Conservation (phyloP, 2,888 invertebrate genomes). For the Clunio marinus region DNA sequence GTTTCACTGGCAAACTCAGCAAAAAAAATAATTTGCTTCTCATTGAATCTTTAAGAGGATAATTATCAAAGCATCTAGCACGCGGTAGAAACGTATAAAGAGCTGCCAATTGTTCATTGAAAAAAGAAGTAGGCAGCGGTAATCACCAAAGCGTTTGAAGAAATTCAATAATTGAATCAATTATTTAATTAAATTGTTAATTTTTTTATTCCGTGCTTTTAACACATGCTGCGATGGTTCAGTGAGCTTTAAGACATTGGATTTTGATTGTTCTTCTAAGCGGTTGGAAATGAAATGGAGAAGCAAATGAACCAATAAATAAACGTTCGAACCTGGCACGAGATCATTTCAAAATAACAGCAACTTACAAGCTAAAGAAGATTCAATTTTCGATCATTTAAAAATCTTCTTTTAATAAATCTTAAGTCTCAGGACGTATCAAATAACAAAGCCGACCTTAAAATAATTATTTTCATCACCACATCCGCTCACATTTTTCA, state of each 20-base stretch:
- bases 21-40: background rate
- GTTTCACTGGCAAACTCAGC: too few species aligned
- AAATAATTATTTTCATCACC: too few species aligned
- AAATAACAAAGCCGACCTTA: too few species aligned
- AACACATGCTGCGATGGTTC: background rate
- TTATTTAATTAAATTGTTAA: conserved; percentile 29
- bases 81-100: conserved; percentile 13
- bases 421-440: too few species aligned
- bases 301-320: too few species aligned
- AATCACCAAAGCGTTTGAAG: conserved; percentile 7
- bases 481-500: too few species aligned
- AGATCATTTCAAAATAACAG: conserved; percentile 23
- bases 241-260: background rate
- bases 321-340: conserved; percentile 7
- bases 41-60: conserved; percentile 5
- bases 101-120: conserved; percentile 8
- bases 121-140: conserved; percentile 3
- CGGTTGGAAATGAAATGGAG: too few species aligned
- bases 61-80: conserved; percentile 20
- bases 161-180: conserved; percentile 21
- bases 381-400: too few species aligned
- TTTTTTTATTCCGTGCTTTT: background rate
- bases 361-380: too few species aligned
- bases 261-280: too few species aligned
- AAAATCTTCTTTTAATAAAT: too few species aligned